Evolutionary conservation across 2,113 vertebrate species (phyloP).

Genomic region (Mastomys natalensis): DNA sequence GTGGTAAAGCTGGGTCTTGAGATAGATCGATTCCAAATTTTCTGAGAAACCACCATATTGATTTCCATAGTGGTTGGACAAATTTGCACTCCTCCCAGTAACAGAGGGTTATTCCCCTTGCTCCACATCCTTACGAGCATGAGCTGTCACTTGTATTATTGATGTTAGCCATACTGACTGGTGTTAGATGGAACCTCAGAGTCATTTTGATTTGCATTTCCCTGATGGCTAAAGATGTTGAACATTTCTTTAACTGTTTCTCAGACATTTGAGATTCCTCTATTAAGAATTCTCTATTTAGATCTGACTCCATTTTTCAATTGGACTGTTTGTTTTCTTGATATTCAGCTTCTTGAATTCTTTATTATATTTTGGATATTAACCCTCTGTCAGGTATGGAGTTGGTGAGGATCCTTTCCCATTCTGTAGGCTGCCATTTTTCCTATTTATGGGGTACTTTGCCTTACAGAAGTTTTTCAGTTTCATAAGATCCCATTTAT

Average conservation of each 20-base stretch:
- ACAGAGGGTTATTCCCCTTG: background rate
- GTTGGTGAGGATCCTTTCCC: background rate
- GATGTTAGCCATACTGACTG: background rate
- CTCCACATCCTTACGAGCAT: background rate
- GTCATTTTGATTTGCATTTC: background rate
- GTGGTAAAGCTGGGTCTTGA: background rate
- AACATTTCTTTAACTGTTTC: background rate
- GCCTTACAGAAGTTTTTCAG: background rate
- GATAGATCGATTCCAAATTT: background rate
- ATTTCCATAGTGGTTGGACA: background rate
- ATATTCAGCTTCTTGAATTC: background rate
- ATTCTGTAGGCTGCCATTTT: background rate
- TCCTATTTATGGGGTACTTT: background rate
- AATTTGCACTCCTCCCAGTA: background rate
- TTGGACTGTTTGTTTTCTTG: background rate
- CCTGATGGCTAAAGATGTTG: background rate
- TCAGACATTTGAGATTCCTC: background rate
- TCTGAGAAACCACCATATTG: background rate
- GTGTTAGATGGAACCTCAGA: background rate
- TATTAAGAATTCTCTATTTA: background rate
- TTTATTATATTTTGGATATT: background rate
- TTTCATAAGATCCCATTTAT: background rate
- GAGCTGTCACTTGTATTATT: background rate
- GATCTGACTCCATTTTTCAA: background rate
- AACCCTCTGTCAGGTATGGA: background rate